Evolutionary conservation across 2,888 invertebrate genomes (phyloP).

Genomic region (Ormyrus rosae): DNA sequence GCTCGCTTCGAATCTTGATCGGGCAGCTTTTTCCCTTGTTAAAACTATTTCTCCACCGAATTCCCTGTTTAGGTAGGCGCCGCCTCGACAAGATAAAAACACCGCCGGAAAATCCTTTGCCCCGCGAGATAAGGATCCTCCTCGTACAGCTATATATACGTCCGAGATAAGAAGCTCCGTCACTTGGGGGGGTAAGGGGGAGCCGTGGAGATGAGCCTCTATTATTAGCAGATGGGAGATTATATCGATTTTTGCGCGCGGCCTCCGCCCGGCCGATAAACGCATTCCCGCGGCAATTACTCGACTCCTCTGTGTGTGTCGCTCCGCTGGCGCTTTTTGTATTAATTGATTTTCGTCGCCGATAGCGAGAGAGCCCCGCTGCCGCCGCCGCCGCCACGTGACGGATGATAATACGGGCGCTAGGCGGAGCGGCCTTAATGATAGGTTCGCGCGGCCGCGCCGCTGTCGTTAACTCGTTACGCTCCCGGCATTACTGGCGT

Average conservation of each 20-base stretch:
- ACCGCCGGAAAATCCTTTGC: background rate
- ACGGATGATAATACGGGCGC: constrained; percentile 50
- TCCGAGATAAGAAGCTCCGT: constrained; percentile 37
- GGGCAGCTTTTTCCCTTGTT: too few species aligned
- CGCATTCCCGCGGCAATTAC: constrained; percentile 73
- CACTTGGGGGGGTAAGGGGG: too few species aligned
- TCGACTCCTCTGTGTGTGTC: constrained; percentile 56
- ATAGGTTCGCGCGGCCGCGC: constrained; percentile 11
- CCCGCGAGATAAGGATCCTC: background rate
- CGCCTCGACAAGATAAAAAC: background rate
- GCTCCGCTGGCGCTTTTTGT: constrained; percentile 63
- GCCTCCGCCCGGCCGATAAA: constrained; percentile 64
- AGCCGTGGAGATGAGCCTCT: constrained; percentile 68
- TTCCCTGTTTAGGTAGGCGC: too few species aligned
- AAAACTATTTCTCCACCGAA: too few species aligned
- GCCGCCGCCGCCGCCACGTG: constrained; percentile 44
- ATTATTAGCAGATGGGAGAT: constrained; percentile 75
- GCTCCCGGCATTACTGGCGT: constrained; percentile 13
- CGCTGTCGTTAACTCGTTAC: background rate
- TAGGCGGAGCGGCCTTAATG: constrained; percentile 23
- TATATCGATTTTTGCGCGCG: constrained; percentile 72
- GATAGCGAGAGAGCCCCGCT: constrained; percentile 1
- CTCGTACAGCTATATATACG: constrained; percentile 52
- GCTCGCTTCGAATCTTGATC: too few species aligned
- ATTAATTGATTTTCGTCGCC: constrained; percentile 72